These are phyloP conservation scores for Morone chrysops DNA, from an alignment of 2,113 vertebrate species.

Conservation along the genomic window DNA sequence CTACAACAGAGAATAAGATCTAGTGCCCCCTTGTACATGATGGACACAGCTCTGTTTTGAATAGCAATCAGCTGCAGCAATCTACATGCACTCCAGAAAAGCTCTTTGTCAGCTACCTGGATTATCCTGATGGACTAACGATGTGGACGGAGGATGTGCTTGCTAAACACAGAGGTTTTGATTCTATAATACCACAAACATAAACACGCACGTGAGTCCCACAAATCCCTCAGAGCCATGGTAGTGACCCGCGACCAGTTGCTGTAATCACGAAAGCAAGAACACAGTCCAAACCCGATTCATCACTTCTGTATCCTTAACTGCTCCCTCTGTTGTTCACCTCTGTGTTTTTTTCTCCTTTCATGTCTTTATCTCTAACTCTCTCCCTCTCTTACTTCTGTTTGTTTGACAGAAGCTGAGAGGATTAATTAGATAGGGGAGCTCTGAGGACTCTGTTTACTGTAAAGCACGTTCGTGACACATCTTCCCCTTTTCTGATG, in stretches of 20 bases:
- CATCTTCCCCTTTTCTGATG: conserved; percentile 57
- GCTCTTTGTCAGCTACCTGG: conserved; percentile 42
- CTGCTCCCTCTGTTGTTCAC: conserved; percentile 54
- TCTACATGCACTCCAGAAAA: conserved; percentile 17
- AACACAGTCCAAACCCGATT: conserved; percentile 48
- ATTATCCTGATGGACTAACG: conserved; percentile 47
- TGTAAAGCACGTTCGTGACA: conserved; percentile 71
- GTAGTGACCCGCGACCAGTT: conserved; percentile 37
- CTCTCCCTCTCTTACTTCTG: conserved; percentile 27
- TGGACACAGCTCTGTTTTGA: conserved; percentile 8
- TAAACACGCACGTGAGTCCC: conserved; percentile 24
- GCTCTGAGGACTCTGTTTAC: conserved; percentile 74
- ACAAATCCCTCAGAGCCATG: conserved; percentile 48
- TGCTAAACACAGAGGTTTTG: conserved; percentile 61
- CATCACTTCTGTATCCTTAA: conserved; percentile 53
- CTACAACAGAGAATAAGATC: neutral
- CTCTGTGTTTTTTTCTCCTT: conserved; percentile 48
- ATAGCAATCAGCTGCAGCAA: conserved; percentile 5
- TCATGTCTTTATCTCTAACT: conserved; percentile 58
- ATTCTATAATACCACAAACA: conserved; percentile 47
- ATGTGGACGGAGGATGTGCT: conserved; percentile 27
- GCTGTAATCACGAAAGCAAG: conserved; percentile 46
- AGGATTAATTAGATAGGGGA: conserved; percentile 71
- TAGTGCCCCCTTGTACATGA: neutral
- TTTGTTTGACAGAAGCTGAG: conserved; percentile 72